Base-by-base conservation (phyloP, 2,113 vertebrate genomes). In the Istiophorus platypterus region DNA sequence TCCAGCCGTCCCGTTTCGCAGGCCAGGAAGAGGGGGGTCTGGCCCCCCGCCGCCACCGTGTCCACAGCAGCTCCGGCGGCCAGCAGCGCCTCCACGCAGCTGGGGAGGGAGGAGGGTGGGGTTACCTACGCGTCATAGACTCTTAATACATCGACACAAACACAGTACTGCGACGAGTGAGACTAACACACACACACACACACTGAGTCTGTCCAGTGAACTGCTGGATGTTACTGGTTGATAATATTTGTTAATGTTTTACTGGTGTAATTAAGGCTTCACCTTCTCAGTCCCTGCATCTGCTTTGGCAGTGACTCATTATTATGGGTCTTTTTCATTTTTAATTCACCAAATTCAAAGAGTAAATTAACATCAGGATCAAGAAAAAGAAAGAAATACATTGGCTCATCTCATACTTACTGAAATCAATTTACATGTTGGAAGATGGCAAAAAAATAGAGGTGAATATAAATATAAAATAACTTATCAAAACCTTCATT, bases 21-120 rank as follows among this genome's bases (percentile, higher is more conserved):
- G 90, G 98, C 96, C 93, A 98, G 90, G 90, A 96, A 96, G 56
- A 99, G 96, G 83, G 97, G 93, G 64, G 96, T 97, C 90, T 96
- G 96, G 78, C 96, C 97, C 90, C 90, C 94, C 52, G 92, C 89
- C 88, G 96, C 95, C 92, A 91, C 90, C 41, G 91, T 85, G 85
- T 98, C 95, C 93, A 97, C 93, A 80, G 97, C 91, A 90, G 96
- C 96, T 89, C 95, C 93, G 76, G 94, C 95, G 89, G 94, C 86
- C 91, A 97, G 94, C 93, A 99, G 93, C 93, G 92, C 89, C 94
- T 97, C 95, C 95, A 96, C 95, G 93, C 97, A 98, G 93, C 98
- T 99, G 84, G 8, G 84, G 8, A 52, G 31, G 78, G 24, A 11
- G 63, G 37, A 34, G 14, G 13, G 29, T 1, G 3, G 59, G 1